Conservation (phyloP, 2,113 vertebrate species). For the Centropus unirufus region DNA sequence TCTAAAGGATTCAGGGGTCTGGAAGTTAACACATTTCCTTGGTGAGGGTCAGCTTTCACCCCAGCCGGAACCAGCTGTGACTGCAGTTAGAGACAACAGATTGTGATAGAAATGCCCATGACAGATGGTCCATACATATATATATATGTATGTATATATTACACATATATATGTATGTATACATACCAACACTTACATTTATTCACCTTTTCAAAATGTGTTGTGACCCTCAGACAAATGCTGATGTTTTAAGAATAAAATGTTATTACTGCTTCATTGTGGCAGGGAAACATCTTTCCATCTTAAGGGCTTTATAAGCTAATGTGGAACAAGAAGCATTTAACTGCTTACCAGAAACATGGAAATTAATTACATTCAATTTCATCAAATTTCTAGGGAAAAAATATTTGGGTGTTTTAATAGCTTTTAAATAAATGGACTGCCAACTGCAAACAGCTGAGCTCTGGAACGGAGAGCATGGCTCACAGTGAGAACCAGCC, state of each 20-base stretch:
- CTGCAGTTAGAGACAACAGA: neutral
- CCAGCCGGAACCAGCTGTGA: slow-evolving; percentile 21
- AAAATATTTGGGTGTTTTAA: neutral
- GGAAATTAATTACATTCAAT: neutral
- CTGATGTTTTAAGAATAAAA: neutral
- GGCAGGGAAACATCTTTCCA: neutral
- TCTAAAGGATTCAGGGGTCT: neutral
- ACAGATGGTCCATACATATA: neutral
- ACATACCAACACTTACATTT: neutral
- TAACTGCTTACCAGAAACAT: neutral
- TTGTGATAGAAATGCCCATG: neutral
- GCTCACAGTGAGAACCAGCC: neutral
- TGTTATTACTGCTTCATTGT: neutral
- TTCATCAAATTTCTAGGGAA: neutral
- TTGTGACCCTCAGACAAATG: neutral
- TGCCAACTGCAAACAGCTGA: slow-evolving; percentile 37
- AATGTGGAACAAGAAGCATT: neutral
- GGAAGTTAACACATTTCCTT: slow-evolving; percentile 25
- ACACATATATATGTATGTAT: neutral
- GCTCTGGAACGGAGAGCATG: neutral
- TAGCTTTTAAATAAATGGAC: slow-evolving; percentile 35
- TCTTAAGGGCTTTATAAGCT: neutral
- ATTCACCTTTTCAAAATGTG: neutral
- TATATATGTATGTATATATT: neutral
- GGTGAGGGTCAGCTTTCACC: slow-evolving; percentile 45